These are phyloP conservation scores for Scaptodrosophila latifasciaeformis DNA, from an alignment of 2,888 invertebrate genomes.

Conservation along the genomic window DNA sequence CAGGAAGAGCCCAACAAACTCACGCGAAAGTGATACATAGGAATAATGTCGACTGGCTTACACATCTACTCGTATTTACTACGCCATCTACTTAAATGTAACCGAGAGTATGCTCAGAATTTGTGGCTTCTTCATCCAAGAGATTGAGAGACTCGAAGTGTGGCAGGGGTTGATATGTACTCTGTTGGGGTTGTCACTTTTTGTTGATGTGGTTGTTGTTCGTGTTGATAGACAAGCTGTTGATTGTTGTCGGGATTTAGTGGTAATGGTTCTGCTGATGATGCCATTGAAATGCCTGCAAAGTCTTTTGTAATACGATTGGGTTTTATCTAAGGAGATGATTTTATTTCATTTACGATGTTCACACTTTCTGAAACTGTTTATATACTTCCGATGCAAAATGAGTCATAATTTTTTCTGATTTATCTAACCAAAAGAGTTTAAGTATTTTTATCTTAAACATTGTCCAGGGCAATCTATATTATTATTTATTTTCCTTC, in stretches of 20 bases:
- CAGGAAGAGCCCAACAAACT: constrained; percentile 11
- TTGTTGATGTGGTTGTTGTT: not conserved
- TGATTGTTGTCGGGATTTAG: constrained; percentile 41
- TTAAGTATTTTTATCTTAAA: too few relatives aligned
- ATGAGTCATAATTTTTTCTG: too few relatives aligned
- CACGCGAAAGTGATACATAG: constrained; percentile 51
- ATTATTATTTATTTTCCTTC: too few relatives aligned
- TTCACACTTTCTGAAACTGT: too few relatives aligned
- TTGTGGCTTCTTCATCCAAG: too few relatives aligned
- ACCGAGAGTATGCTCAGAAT: not conserved
- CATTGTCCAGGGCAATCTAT: too few relatives aligned
- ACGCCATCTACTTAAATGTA: not conserved
- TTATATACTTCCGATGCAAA: too few relatives aligned
- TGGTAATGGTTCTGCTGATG: not conserved
- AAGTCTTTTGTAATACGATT: not conserved
- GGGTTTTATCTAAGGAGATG: not conserved
- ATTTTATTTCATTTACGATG: too few relatives aligned
- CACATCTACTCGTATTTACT: not conserved
- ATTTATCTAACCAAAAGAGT: too few relatives aligned
- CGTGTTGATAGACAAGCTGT: constrained; percentile 39
- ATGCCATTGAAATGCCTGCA: too few relatives aligned
- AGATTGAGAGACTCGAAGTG: too few relatives aligned
- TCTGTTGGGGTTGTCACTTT: not conserved
- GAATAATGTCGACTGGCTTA: not conserved
- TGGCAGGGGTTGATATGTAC: too few relatives aligned